Conservation (phyloP, 1,140 invertebrate species). For the Mercenaria mercenaria region DNA sequence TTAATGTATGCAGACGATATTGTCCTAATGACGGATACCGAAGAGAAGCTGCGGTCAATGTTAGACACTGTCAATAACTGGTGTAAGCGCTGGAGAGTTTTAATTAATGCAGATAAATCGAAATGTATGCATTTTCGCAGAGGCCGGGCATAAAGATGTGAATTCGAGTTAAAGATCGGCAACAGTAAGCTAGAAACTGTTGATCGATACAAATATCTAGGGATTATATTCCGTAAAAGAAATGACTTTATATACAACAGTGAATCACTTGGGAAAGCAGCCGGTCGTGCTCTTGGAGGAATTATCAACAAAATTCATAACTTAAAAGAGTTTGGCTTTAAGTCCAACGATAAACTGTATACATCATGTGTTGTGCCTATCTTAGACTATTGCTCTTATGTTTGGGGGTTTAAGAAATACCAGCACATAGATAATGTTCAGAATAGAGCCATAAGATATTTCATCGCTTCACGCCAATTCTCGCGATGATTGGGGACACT, state of each 20-base stretch:
- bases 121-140: conserved; percentile 60
- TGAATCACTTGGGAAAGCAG: conserved; percentile 23
- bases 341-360: too few species aligned
- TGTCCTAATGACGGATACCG: conserved; percentile 23
- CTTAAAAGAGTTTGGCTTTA: too few species aligned
- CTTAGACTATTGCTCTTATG: too few species aligned
- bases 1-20: conserved; percentile 62
- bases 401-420: too few species aligned
- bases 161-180: conserved; percentile 32
- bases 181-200: conserved; percentile 21
- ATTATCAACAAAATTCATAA: conserved; percentile 52
- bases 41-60: conserved; percentile 39
- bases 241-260: conserved; percentile 6
- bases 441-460: too few species aligned
- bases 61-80: conserved; percentile 44
- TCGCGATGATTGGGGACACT: too few species aligned
- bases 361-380: too few species aligned
- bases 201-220: too few species aligned
- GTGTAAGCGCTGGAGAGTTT: conserved; percentile 46
- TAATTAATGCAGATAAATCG: conserved; percentile 53
- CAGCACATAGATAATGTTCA: too few species aligned
- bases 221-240: conserved; percentile 46
- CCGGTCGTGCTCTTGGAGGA: conserved; percentile 48
- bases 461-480: too few species aligned
- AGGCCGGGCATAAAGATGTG: not conserved